Percentiles rank a stretch among this genome's conserved stretches.
Evolutionary conservation across 2,888 invertebrate species (phyloP).

Genomic region (Scaptomyza reducta): DNA sequence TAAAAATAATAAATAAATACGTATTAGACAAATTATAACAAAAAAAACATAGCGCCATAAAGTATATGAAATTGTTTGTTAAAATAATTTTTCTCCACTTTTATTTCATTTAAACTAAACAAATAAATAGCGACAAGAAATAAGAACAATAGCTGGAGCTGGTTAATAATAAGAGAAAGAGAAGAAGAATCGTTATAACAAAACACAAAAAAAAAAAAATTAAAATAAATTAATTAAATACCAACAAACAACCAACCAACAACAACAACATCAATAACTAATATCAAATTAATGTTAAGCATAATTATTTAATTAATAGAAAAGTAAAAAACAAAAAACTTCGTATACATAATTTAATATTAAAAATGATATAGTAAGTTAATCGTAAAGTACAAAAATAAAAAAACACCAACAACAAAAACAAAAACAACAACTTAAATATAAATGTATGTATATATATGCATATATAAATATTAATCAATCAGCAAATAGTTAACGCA

Average conservation of each 20-base stretch:
- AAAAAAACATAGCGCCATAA: constrained; percentile 26
- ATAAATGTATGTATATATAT: constrained; percentile 16
- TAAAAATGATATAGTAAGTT: constrained; percentile 76
- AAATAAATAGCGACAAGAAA: constrained; percentile 59
- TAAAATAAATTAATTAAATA: constrained; percentile 36
- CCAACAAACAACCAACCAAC: constrained; percentile 52
- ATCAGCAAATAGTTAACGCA: constrained; percentile 66
- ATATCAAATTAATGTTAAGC: constrained; percentile 73
- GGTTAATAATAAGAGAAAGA: constrained; percentile 55
- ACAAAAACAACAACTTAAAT: constrained; percentile 28
- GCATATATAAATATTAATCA: constrained; percentile 43
- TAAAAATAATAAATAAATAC: constrained; percentile 11
- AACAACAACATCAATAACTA: constrained; percentile 72
- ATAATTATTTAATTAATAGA: constrained; percentile 56
- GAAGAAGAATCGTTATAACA: constrained; percentile 55
- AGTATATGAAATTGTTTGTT: constrained; percentile 38
- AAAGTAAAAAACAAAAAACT: constrained; percentile 36
- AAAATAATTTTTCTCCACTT: constrained; percentile 48
- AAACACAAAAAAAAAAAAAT: constrained; percentile 50
- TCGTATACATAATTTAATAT: constrained; percentile 57
- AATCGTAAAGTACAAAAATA: constrained; percentile 72
- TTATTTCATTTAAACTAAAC: constrained; percentile 24
- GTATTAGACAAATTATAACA: constrained; percentile 21
- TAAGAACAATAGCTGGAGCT: constrained; percentile 70
- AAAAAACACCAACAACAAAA: constrained; percentile 39